Evolutionary conservation across 2,113 vertebrate species (phyloP).

Genomic region (Tiliqua scincoides): DNA sequence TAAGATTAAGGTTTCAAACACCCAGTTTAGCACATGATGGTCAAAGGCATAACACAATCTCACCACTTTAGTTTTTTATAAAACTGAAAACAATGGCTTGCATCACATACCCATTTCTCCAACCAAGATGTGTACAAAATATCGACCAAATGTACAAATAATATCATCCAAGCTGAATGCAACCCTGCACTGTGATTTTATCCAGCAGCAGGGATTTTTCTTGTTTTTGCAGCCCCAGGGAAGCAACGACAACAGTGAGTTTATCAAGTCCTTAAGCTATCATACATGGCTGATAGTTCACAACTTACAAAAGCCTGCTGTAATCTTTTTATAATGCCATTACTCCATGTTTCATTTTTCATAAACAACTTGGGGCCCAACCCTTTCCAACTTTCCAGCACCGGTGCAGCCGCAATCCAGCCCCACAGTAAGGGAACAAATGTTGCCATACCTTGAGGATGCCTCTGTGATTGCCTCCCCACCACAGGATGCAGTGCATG

Average conservation of each 20-base stretch:
- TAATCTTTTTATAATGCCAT: background rate
- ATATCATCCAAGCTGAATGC: background rate
- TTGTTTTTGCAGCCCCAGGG: background rate
- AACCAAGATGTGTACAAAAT: too few species aligned
- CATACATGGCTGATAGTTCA: background rate
- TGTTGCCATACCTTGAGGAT: too few species aligned
- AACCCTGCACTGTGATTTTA: background rate
- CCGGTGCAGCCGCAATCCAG: too few species aligned
- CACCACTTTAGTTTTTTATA: background rate
- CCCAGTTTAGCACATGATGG: background rate
- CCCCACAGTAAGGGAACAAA: too few species aligned
- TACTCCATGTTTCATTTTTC: background rate
- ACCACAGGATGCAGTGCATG: too few species aligned
- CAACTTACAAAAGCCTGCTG: background rate
- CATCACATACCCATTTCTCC: background rate
- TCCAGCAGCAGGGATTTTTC: background rate
- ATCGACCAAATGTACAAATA: background rate
- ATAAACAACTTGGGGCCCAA: too few species aligned
- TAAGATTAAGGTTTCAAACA: background rate
- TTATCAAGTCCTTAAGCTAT: background rate
- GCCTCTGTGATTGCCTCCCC: too few species aligned
- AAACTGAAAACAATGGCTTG: background rate
- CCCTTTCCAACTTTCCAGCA: too few species aligned
- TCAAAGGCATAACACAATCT: background rate
- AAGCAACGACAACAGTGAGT: background rate